A percentile compares a stretch with the other conserved stretches of the same genome.
Conservation (phyloP, 1,140 invertebrate species). For the Sweltsa coloradensis region DNA sequence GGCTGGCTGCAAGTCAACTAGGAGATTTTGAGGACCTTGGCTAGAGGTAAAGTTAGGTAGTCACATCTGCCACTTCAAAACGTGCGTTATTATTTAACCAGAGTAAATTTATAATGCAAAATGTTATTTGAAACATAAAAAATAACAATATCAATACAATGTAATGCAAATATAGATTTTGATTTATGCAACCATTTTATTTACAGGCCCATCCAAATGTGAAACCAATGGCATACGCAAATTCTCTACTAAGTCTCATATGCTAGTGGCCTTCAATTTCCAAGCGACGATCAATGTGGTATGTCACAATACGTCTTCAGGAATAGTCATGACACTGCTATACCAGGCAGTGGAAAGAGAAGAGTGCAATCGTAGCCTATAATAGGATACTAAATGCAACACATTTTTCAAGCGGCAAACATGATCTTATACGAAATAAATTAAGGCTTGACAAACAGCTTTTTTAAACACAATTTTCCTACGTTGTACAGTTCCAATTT, state of each 20-base stretch:
- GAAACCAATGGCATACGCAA: constrained; percentile 92
- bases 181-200: neutral
- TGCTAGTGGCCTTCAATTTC: constrained; percentile 33
- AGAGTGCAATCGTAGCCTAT: neutral
- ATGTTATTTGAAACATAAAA: no score
- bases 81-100: no score
- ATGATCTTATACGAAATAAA: no score
- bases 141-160: no score
- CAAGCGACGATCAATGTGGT: neutral
- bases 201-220: constrained; percentile 92
- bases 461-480: no score
- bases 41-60: no score
- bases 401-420: neutral
- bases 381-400: neutral
- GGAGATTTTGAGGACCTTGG: no score
- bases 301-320: neutral
- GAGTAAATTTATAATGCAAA: no score
- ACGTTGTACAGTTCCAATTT: no score
- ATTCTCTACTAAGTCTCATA: constrained; percentile 52
- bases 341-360: neutral
- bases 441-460: no score
- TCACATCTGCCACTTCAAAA: no score
- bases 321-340: neutral
- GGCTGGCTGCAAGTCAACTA: no score
- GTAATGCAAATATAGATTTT: neutral